These are phyloP conservation scores for Sebastes itinus DNA, from an alignment of 2,797 vertebrate genomes.

Conservation along the genomic window DNA sequence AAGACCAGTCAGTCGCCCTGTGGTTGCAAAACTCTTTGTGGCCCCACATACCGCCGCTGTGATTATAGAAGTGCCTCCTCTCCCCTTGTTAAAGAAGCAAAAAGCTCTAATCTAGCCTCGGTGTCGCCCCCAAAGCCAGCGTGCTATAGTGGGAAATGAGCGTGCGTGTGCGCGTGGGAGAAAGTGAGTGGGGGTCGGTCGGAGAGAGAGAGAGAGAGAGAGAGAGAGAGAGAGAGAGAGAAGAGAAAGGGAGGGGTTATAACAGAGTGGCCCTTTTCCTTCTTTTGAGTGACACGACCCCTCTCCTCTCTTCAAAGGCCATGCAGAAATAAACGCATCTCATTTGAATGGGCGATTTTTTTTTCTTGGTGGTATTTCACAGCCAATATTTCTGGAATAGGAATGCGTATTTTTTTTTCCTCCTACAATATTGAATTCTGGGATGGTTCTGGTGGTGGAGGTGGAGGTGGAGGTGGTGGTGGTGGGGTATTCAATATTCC, in stretches of 20 bases:
- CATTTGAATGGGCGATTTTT: constrained; percentile 76
- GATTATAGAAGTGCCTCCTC: constrained; percentile 77
- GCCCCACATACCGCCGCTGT: constrained; percentile 77
- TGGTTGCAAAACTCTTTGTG: constrained; percentile 74
- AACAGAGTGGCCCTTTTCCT: constrained; percentile 78
- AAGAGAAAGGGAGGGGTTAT: constrained; percentile 47
- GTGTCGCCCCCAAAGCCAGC: constrained; percentile 76
- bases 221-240: constrained; percentile 59
- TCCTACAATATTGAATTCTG: constrained; percentile 70
- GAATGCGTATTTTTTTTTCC: constrained; percentile 57
- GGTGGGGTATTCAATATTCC: constrained; percentile 73
- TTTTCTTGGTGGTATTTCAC: constrained; percentile 66
- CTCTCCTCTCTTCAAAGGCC: constrained; percentile 85
- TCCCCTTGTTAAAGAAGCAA: constrained; percentile 78
- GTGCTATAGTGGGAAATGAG: constrained; percentile 68
- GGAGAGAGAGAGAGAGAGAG: constrained; percentile 52
- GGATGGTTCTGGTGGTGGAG: constrained; percentile 65
- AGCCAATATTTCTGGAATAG: constrained; percentile 71
- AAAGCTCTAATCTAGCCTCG: constrained; percentile 79
- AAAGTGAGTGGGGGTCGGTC: constrained; percentile 69
- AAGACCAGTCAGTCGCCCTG: constrained; percentile 59
- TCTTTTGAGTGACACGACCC: constrained; percentile 86
- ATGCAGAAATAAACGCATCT: constrained; percentile 80
- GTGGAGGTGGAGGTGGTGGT: constrained; percentile 49
- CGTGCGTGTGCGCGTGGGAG: constrained; percentile 48